Conservation (phyloP, 2,113 vertebrate genomes). For the Oenanthe oenanthe region DNA sequence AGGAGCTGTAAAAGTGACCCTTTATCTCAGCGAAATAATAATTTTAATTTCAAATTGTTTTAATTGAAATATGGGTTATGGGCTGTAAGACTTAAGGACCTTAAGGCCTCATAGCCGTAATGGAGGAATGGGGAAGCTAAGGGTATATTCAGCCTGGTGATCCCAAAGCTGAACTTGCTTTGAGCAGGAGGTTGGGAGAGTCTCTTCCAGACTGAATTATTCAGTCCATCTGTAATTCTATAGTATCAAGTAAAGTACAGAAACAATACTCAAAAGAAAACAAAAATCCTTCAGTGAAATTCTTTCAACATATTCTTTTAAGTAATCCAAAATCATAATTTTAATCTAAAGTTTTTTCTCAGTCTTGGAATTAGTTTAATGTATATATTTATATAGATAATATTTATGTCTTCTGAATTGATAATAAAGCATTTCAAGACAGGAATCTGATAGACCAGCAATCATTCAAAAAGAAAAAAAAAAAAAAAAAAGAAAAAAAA, state of each 20-base stretch:
- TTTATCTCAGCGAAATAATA: conserved; percentile 18
- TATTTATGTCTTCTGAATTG: neutral
- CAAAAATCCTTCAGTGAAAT: neutral
- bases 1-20: conserved; percentile 15
- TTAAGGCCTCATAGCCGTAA: neutral
- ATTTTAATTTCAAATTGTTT: conserved; percentile 24
- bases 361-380: neutral
- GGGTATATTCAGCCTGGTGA: neutral
- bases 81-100: neutral
- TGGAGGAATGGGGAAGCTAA: neutral
- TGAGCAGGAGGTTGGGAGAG: neutral
- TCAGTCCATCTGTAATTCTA: neutral
- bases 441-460: neutral
- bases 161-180: neutral
- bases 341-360: neutral
- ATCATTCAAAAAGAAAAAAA: neutral
- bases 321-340: neutral
- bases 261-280: neutral
- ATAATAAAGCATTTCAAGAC: neutral
- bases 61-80: conserved; percentile 21
- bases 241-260: neutral
- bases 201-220: neutral
- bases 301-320: neutral
- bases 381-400: neutral
- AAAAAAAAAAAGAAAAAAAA: neutral